Evolutionary conservation across 2,113 vertebrate species (phyloP), one percentile per base, ranked within the genome.

Genomic region (Pachypanchax playfairii): DNA sequence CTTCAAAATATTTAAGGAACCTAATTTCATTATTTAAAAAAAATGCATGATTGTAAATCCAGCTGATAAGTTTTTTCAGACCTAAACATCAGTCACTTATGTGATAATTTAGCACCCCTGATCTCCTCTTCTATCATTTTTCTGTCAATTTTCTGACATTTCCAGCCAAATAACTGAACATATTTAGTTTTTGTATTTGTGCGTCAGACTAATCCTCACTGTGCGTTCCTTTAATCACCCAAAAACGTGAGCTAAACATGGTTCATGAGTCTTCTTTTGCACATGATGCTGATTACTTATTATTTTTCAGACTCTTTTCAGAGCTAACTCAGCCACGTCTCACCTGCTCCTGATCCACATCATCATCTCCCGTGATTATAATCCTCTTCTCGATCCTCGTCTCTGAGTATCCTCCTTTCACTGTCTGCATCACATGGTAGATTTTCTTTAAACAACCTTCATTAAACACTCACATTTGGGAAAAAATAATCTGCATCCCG

Each of bases 291-390:
- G 35, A n/a, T 39, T 39, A 11, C n/a, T 17, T 5, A 26, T 13
- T 35, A 35, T 13, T 11, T 29, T 3, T 36, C n/a, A n/a, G n/a
- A 14, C 11, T 36, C 11, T 13, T 20, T 26, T 50, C n/a, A 14
- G 17, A 54, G 41, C 17, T 49, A 39, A 7, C 22, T 25, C n/a
- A 12, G 35, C 21, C 31, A 18, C 4, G 17, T 47, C 74, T 83
- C 90, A 98, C 97, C 95, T 99, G 96, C 66, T 99, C 96, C 91
- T 99, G 97, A 84, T 99, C 96, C 33, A 99, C 97, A 14, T 98
- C 97, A 85, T 98, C 97, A 39, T 98, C 97, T 78, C 97, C 97
- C 1, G 96, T 99, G 85, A 99, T 99, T 77, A 99, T 98, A 88
- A 99, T 99, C 86, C 97, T 93, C 83, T 99, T 99, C 91, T 99